phyloP scores from a whole-genome alignment of 2,113 vertebrate species.

The Platichthys stellatus region DNA sequence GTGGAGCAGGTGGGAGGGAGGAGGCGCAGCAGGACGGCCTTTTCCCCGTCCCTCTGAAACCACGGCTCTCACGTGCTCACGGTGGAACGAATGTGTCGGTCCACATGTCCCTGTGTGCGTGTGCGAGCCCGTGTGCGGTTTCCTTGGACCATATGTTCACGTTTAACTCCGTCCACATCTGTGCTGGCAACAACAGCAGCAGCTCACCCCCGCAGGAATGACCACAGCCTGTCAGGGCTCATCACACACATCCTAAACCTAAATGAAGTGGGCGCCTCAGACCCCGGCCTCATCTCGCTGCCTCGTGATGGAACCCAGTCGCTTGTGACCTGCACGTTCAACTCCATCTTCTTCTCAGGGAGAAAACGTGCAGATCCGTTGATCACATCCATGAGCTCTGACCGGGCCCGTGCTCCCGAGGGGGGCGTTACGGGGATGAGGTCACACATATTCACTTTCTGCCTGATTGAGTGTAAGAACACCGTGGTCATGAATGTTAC shows the following conservation, averaged over 20 bases:
- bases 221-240: constrained; percentile 74
- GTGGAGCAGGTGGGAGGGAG: constrained; percentile 60
- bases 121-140: constrained; percentile 41
- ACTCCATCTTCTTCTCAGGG: constrained; percentile 32
- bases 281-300: constrained; percentile 40
- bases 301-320: constrained; percentile 46
- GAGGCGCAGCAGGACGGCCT: constrained; percentile 54
- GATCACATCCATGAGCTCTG: constrained; percentile 21
- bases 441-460: constrained; percentile 40
- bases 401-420: constrained; percentile 18
- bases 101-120: constrained; percentile 14
- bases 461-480: constrained; percentile 38
- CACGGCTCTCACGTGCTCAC: constrained; percentile 19
- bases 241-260: constrained; percentile 64
- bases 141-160: constrained; percentile 59
- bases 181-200: constrained; percentile 58
- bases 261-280: constrained; percentile 67
- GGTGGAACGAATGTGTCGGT: constrained; percentile 17
- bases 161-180: constrained; percentile 77
- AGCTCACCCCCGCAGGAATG: constrained; percentile 54
- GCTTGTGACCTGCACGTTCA: constrained; percentile 59
- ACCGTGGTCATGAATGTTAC: constrained; percentile 13
- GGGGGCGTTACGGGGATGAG: constrained; percentile 35
- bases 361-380: constrained; percentile 19
- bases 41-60: constrained; percentile 65